Base-by-base conservation (phyloP, 2,113 vertebrate genomes). In the Penelope pileata region DNA sequence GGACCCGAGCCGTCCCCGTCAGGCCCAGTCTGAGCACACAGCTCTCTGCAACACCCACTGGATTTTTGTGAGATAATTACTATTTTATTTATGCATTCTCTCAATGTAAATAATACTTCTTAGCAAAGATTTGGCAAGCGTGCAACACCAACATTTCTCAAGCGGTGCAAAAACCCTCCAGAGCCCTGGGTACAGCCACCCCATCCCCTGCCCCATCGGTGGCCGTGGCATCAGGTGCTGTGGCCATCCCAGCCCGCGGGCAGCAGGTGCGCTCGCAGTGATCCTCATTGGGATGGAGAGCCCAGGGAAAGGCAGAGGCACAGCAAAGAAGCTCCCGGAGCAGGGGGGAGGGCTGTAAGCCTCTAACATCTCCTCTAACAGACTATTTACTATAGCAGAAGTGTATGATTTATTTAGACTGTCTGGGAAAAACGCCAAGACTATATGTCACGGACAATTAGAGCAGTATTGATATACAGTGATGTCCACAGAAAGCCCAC, bases 371-470 rank as follows among this genome's bases (percentile, higher is more conserved):
- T 96, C 91, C 69, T 94, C 67, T 70, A 85, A 82, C 94, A 86
- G 96, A 93, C 96, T 92, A 91, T 96, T 95, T 93, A 67, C 93
- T 88, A 91, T 68, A 93, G 97, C 77, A 64, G 82, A 82, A 97
- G 94, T 96, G 92, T 83, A 96, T 97, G 96, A 96, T 96, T 97
- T 96, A 95, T 89, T 96, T 95, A 96, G 97, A 94, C 97, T 60
- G 74, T 75, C 97, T 84, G 97, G 97, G 97, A 96, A 93, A 83
- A 85, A 15, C 0, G 96, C 97, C 97, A 97, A 80, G 96, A 63
- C 96, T 96, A 86, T 95, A 97, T 97, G 97, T 98, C 97, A 97
- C 32, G 95, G 97, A 86, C 97, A 94, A 96, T 97, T 95, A 97
- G 88, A 96, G 94, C 72, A 47, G 63, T n/a, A 67, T 95, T 94